Conservation (phyloP, 2,888 invertebrate species). For the Drosophila recens region DNA sequence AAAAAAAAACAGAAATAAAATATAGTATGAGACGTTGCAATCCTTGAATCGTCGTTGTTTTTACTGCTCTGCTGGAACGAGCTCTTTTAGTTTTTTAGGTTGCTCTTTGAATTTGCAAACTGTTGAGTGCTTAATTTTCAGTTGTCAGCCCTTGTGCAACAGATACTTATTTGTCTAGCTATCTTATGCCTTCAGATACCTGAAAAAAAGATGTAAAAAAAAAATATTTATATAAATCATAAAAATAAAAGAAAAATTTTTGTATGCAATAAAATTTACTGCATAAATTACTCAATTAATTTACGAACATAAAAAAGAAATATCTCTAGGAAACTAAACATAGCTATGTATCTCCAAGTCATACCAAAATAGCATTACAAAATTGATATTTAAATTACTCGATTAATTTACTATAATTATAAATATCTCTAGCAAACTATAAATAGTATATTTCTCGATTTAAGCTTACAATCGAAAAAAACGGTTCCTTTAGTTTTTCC, state of each 20-base stretch:
- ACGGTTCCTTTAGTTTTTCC: background rate
- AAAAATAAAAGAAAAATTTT: too few relatives aligned
- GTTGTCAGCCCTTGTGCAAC: constrained; percentile 25
- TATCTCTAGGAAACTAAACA: too few relatives aligned
- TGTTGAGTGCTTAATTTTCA: constrained; percentile 50
- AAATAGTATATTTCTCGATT: background rate
- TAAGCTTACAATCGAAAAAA: background rate
- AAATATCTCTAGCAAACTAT: background rate
- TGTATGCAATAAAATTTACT: background rate
- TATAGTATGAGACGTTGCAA: constrained; percentile 20
- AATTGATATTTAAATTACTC: too few relatives aligned
- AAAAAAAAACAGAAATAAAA: background rate
- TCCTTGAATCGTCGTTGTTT: constrained; percentile 35
- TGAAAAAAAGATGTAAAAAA: background rate
- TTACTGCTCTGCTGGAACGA: constrained; percentile 14
- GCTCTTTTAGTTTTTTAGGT: constrained; percentile 15
- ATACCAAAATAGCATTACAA: too few relatives aligned
- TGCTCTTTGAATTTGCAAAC: constrained; percentile 36
- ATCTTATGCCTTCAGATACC: background rate
- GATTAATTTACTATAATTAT: background rate
- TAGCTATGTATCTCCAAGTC: too few relatives aligned
- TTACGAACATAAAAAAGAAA: too few relatives aligned
- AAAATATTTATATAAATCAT: background rate
- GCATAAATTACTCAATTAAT: background rate
- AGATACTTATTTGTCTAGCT: background rate